Evolutionary conservation across 2,113 vertebrate species (phyloP).

Genomic region (Corapipo altera): DNA sequence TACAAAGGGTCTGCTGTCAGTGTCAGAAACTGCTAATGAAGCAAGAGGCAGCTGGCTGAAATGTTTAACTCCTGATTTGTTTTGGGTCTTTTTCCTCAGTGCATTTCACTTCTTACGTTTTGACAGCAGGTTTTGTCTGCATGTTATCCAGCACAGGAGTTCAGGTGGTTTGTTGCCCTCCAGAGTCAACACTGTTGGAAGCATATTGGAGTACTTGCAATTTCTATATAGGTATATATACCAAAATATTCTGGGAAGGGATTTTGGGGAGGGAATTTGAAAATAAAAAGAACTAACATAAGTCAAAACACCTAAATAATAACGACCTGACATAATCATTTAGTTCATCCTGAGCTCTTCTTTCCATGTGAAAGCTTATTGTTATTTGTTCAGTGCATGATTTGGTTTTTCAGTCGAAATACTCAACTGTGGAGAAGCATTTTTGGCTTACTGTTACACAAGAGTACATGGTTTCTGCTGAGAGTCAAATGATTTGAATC

Average conservation of each 20-base stretch:
- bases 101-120: background rate
- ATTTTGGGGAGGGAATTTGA: background rate
- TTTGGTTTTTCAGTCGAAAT: slow-evolving; percentile 21
- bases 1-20: background rate
- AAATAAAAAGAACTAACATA: background rate
- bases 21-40: background rate
- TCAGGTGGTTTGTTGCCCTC: background rate
- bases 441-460: slow-evolving; percentile 15
- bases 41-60: background rate
- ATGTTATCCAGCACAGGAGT: background rate
- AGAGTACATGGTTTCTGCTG: background rate
- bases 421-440: background rate
- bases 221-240: background rate
- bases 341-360: background rate
- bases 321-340: background rate
- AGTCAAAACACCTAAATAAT: background rate
- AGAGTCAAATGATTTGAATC: slow-evolving; percentile 28
- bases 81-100: background rate
- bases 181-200: background rate
- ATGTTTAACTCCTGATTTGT: background rate
- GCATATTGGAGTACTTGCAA: background rate
- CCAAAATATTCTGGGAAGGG: background rate
- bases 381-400: background rate
- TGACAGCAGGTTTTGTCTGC: background rate
- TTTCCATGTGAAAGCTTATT: background rate